These are phyloP conservation scores for Pterois miles DNA, from an alignment of 2,797 vertebrate species.

Conservation along the genomic window DNA sequence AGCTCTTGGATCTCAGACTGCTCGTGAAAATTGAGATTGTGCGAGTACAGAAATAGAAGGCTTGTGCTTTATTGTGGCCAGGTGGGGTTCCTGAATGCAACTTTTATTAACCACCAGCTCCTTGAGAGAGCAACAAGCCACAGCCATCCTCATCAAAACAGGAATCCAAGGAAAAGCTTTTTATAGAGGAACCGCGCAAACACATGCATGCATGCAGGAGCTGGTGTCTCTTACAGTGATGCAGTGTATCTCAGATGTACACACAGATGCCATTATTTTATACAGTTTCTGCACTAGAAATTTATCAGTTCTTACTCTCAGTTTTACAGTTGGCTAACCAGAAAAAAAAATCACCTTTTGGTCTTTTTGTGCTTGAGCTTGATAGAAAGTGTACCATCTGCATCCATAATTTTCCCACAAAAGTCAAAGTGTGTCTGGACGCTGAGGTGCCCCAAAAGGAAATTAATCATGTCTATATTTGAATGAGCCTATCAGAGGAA, in stretches of 20 bases:
- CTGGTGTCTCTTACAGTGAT: constrained; percentile 13
- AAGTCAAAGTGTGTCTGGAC: constrained; percentile 1
- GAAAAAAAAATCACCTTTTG: background rate
- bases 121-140: constrained; percentile 47
- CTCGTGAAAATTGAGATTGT: constrained; percentile 58
- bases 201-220: constrained; percentile 31
- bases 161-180: constrained; percentile 59
- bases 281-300: background rate
- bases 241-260: constrained; percentile 27
- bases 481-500: constrained; percentile 35
- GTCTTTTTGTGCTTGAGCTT: background rate
- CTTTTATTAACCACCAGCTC: constrained; percentile 60
- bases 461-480: constrained; percentile 1
- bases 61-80: constrained; percentile 68
- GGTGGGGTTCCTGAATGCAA: constrained; percentile 60
- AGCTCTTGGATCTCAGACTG: constrained; percentile 19
- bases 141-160: constrained; percentile 61
- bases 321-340: background rate
- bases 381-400: background rate
- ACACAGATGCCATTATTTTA: background rate
- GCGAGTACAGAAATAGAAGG: constrained; percentile 45
- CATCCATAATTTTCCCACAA: background rate
- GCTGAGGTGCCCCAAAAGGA: background rate
- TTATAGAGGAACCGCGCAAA: constrained; percentile 47
- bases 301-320: background rate